Base-by-base conservation (phyloP, 64 coral and sea anemone species). In the Cladopsammia gracilis region DNA sequence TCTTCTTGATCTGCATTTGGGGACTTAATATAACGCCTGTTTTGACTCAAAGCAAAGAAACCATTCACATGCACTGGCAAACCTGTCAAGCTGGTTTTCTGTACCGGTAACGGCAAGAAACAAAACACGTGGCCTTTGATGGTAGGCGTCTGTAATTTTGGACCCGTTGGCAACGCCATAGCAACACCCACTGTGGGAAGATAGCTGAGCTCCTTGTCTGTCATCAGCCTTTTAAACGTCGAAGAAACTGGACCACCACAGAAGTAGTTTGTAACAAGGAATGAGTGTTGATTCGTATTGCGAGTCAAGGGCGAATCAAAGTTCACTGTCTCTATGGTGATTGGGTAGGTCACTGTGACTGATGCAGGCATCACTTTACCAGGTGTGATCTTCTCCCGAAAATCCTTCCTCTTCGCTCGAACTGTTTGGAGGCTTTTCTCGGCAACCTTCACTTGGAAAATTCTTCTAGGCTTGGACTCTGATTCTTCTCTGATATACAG, bases 41-140 rank as follows among this genome's bases (percentile, higher is more conserved):
- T 98, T 49, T 98, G 93, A 61, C 89, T 98, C 43, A 98, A 59
- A 48, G 93, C 96, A 25, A 98, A 98, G 68, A 95, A 98, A 13
- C 96, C 93, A 62, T 98, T 98, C 8, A 98, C 86, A 73, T 98
- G 96, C 4, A 98, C 90, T 16, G 96, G 96, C 14, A 98, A 81
- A 45, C 96, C 96, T 11, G 96, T 98, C 52, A 92, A 68, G 68
- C 88, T 88, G 25, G 94, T 94, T 58, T 67, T 26, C 44, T 95
- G 93, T 43, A 95, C 79, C 10, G 96, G 96, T 12, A 98, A 66
- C 23, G 96, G 96, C 78, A 98, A 60, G 73, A 98, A 98, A 56
- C 96, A 98, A 74, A 98, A 98, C 4, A 95, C 75, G 64, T 86
- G 88, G 7, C 80, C 81, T 20, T 79, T 59, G 53, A 79, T 79